phyloP scores from a whole-genome alignment of 2,113 vertebrate genomes.

The Hemibagrus wyckioides region DNA sequence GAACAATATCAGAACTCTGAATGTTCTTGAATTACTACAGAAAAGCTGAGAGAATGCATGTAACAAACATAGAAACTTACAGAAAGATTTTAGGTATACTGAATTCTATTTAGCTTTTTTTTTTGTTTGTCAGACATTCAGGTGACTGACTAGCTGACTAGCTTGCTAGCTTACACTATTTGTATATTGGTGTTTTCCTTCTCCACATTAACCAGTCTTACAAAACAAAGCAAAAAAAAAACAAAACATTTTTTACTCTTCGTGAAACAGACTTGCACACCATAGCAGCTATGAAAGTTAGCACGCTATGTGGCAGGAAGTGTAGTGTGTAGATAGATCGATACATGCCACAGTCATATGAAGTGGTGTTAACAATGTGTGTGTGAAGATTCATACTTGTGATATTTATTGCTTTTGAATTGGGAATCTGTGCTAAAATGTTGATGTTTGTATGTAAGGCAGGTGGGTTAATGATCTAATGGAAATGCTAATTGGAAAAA shows the following conservation, averaged over 20 bases:
- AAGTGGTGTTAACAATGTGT: not conserved
- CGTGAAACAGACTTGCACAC: not conserved
- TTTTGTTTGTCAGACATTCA: not conserved
- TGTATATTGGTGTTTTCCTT: not conserved
- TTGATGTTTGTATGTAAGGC: not conserved
- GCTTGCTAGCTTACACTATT: not conserved
- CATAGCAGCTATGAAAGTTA: not conserved
- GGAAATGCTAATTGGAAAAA: too few species aligned
- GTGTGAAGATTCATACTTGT: not conserved
- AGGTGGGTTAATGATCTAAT: not conserved
- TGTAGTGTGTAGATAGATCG: not conserved
- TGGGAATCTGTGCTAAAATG: not conserved
- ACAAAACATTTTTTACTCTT: too few species aligned
- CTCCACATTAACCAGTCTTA: not conserved
- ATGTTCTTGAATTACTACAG: not conserved
- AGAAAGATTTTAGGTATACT: not conserved
- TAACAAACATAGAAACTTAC: not conserved
- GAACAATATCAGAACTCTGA: not conserved
- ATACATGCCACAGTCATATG: not conserved
- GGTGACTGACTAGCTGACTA: not conserved
- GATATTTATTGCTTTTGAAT: not conserved
- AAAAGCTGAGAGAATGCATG: not conserved
- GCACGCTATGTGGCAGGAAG: not conserved
- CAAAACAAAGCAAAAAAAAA: too few species aligned
- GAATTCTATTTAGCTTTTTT: not conserved